Evolutionary conservation across 2,113 vertebrate species (phyloP).

Genomic region (Chloroceryle aenea): DNA sequence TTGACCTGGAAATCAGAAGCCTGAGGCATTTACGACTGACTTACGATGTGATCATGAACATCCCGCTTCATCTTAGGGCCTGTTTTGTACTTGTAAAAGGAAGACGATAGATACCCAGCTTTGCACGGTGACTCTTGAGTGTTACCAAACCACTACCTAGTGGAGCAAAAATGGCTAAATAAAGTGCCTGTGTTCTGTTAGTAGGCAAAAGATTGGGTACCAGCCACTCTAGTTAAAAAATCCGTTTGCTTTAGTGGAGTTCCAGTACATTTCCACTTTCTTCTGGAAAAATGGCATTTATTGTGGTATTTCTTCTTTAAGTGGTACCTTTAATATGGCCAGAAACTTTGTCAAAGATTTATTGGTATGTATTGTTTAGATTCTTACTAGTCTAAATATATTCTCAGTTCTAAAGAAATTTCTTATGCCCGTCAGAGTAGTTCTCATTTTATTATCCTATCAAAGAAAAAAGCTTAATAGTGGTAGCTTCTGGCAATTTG

Average conservation of each 20-base stretch:
- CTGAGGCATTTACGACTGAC: not conserved
- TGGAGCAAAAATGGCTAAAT: not conserved
- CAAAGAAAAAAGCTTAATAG: not conserved
- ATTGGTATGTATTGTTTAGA: not conserved
- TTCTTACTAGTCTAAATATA: not conserved
- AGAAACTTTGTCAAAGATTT: not conserved
- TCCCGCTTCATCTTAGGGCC: not conserved
- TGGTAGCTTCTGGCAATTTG: not conserved
- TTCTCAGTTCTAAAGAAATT: not conserved
- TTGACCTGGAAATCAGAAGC: not conserved
- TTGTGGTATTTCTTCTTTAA: not conserved
- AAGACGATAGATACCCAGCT: not conserved
- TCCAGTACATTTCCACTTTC: not conserved
- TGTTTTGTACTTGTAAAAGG: accelerated
- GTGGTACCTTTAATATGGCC: not conserved
- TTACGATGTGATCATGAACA: accelerated
- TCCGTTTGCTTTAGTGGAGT: not conserved
- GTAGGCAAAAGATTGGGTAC: not conserved
- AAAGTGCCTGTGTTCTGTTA: not conserved
- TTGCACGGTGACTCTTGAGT: not conserved
- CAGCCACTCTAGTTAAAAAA: not conserved
- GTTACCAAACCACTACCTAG: not conserved
- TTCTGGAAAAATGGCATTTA: not conserved
- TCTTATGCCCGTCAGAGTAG: not conserved
- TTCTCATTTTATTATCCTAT: not conserved